Conservation (phyloP, 1,140 invertebrate genomes). For the Eufriesea mexicana region DNA sequence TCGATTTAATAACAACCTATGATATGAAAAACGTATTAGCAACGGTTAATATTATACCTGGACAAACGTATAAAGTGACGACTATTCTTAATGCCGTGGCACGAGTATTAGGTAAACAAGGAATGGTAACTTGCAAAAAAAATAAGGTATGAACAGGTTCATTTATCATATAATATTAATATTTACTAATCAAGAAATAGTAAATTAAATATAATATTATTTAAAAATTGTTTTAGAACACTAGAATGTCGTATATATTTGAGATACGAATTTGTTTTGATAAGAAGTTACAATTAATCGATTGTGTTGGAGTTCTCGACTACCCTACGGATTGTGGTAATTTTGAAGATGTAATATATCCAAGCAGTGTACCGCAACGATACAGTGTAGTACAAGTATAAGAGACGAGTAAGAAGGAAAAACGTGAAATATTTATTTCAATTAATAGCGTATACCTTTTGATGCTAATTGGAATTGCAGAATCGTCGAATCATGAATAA, state of each 20-base stretch:
- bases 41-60: conserved; percentile 84
- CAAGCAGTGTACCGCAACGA: conserved; percentile 76
- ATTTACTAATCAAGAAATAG: background rate
- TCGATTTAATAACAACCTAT: conserved; percentile 85
- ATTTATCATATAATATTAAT: background rate
- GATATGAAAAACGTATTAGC: conserved; percentile 85
- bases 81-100: conserved; percentile 84
- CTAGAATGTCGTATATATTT: conserved; percentile 80
- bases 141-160: conserved; percentile 62
- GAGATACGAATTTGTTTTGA: conserved; percentile 85
- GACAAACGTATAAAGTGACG: conserved; percentile 83
- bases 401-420: background rate
- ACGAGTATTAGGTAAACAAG: conserved; percentile 65
- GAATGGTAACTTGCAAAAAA: conserved; percentile 65
- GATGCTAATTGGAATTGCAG: too few relatives aligned
- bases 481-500: too few relatives aligned
- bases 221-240: conserved; percentile 75
- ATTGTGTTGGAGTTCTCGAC: conserved; percentile 83
- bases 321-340: conserved; percentile 84
- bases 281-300: conserved; percentile 83
- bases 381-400: conserved; percentile 27
- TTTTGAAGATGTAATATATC: conserved; percentile 84
- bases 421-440: too few relatives aligned
- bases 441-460: too few relatives aligned
- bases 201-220: background rate